Conservation (phyloP, 2,888 invertebrate species). For the Nomada ferruginata region DNA sequence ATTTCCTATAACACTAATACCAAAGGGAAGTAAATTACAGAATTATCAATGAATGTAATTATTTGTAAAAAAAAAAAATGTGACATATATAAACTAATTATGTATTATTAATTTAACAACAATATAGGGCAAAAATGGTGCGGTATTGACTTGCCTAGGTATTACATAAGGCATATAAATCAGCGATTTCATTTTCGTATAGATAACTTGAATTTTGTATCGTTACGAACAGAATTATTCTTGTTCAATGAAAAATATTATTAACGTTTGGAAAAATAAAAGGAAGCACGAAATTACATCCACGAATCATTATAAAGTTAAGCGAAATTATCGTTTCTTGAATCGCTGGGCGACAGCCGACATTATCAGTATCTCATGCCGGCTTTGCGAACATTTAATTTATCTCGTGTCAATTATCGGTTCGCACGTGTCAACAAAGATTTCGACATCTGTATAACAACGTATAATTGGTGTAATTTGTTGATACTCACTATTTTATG, state of each 20-base stretch:
- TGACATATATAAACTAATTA: background rate
- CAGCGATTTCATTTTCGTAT: slow-evolving; percentile 35
- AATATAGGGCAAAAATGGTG: slow-evolving; percentile 57
- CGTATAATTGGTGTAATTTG: slow-evolving; percentile 15
- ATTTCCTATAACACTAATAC: background rate
- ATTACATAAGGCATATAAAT: slow-evolving; percentile 81
- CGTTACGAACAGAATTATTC: background rate
- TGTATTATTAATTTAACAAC: slow-evolving; percentile 72
- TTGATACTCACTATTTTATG: slow-evolving; percentile 75
- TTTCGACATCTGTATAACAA: background rate
- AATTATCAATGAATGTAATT: background rate
- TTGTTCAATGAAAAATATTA: background rate
- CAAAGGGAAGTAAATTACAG: background rate
- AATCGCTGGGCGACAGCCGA: slow-evolving; percentile 71
- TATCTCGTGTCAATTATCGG: background rate
- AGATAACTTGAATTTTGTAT: slow-evolving; percentile 40
- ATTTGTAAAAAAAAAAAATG: background rate
- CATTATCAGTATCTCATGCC: slow-evolving; percentile 72
- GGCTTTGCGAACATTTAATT: slow-evolving; percentile 60
- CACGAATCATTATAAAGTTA: background rate
- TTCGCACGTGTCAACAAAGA: background rate
- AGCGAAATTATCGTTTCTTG: background rate
- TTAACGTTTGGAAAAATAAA: background rate
- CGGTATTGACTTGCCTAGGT: slow-evolving; percentile 80
- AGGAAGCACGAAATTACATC: background rate